These are phyloP conservation scores for Esox lucius DNA, from an alignment of 2,797 vertebrate genomes.

Conservation along the genomic window DNA sequence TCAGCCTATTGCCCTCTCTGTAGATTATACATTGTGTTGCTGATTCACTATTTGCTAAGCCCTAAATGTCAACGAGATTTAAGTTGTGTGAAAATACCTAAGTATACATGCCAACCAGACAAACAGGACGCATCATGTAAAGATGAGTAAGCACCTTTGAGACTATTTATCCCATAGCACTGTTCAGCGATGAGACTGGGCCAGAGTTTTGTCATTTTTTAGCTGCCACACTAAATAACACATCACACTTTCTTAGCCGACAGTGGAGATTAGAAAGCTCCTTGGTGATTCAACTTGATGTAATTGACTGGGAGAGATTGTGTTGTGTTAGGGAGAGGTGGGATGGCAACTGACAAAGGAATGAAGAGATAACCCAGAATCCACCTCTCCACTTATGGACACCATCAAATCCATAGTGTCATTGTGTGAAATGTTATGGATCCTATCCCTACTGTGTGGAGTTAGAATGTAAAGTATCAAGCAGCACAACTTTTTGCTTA, in stretches of 20 bases:
- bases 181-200: background rate
- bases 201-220: background rate
- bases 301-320: background rate
- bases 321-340: slow-evolving; percentile 13
- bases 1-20: no score
- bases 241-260: background rate
- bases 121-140: no score
- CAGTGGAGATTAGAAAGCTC: background rate
- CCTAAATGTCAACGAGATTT: no score
- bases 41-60: no score
- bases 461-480: background rate
- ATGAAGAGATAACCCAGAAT: slow-evolving; percentile 19
- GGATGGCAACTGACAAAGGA: slow-evolving; percentile 11
- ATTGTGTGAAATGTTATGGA: background rate
- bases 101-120: no score
- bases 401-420: slow-evolving; percentile 1
- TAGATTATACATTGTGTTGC: no score
- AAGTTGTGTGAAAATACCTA: no score
- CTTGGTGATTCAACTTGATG: background rate
- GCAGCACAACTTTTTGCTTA: background rate
- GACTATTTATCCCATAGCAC: no score
- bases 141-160: no score
- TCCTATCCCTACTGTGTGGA: background rate
- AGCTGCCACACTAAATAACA: background rate
- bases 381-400: background rate